A percentile compares a stretch with the other conserved stretches of the same genome.
Evolutionary conservation across 2,888 invertebrate species (phyloP).

Genomic region (Lobophora halterata): DNA sequence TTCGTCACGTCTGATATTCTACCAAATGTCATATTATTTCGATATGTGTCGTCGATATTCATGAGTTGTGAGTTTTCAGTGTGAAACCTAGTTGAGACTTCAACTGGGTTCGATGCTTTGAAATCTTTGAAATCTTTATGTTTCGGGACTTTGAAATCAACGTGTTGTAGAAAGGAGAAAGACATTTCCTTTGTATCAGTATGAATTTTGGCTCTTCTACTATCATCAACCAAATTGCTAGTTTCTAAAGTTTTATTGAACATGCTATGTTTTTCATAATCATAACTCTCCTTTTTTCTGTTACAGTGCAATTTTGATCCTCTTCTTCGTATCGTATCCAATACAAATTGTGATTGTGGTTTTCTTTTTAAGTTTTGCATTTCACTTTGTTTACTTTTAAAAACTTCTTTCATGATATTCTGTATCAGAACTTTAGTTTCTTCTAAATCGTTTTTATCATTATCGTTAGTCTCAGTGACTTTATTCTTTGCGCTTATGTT

Average conservation of each 20-base stretch:
- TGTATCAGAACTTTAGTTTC: constrained; percentile 47
- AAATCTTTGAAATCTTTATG: constrained; percentile 6
- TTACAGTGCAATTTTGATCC: constrained; percentile 6
- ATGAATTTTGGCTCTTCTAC: too few relatives aligned
- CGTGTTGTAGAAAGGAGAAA: constrained; percentile 38
- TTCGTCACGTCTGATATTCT: constrained; percentile 6
- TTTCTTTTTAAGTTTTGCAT: constrained; percentile 18
- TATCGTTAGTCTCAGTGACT: background rate
- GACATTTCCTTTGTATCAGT: constrained; percentile 32
- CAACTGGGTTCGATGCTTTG: background rate
- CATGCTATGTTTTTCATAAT: too few relatives aligned
- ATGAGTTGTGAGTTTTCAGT: constrained; percentile 6
- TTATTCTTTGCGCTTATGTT: constrained; percentile 1
- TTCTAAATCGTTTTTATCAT: constrained; percentile 20
- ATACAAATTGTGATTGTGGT: too few relatives aligned
- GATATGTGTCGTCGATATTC: constrained; percentile 2
- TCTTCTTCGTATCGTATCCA: constrained; percentile 8
- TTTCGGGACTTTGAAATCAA: constrained; percentile 2
- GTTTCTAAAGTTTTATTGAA: too few relatives aligned
- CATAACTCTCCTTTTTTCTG: too few relatives aligned
- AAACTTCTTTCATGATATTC: constrained; percentile 53
- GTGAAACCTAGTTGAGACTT: background rate
- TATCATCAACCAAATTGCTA: too few relatives aligned
- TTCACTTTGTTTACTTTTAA: constrained; percentile 35
- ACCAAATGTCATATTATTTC: constrained; percentile 1